Conservation (phyloP, 2,888 invertebrate genomes). For the Zaprionus bogoriensis region DNA sequence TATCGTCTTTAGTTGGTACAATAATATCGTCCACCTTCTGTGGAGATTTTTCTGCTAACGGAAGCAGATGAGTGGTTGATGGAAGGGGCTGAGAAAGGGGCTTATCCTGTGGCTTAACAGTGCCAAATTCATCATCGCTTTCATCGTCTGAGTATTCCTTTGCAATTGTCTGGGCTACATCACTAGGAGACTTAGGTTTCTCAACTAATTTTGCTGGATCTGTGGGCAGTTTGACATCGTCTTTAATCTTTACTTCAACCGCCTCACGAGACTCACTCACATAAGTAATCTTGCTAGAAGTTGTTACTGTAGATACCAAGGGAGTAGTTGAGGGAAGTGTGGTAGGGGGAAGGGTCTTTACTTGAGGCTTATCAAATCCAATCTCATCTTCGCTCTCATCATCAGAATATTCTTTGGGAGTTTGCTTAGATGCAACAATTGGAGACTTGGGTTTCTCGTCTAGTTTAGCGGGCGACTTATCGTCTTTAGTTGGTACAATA, state of each 20-base stretch:
- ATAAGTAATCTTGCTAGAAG: no score
- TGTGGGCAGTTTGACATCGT: conserved; percentile 11
- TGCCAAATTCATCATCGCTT: conserved; percentile 19
- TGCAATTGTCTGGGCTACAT: background rate
- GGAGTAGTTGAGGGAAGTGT: conserved; percentile 1
- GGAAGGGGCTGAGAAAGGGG: no score
- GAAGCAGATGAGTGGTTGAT: background rate
- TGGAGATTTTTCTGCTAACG: conserved; percentile 4
- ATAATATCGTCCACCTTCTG: conserved; percentile 16
- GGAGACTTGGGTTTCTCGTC: conserved; percentile 26
- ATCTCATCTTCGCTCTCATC: conserved; percentile 18
- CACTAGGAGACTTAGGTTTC: conserved; percentile 16
- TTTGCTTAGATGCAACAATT: conserved; percentile 1
- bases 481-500: conserved; percentile 8
- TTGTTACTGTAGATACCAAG: background rate
- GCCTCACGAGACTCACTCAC: conserved; percentile 10
- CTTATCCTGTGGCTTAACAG: conserved; percentile 10
- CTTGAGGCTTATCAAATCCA: conserved; percentile 4
- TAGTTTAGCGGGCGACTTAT: conserved; percentile 11
- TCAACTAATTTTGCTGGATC: conserved; percentile 6
- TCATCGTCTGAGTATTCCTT: conserved; percentile 22
- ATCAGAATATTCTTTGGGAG: conserved; percentile 16
- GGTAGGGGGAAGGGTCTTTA: background rate
- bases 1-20: conserved; percentile 6
- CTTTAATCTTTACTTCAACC: conserved; percentile 5